A percentile compares a stretch with the other conserved stretches of the same genome.
phyloP scores from a whole-genome alignment of 1,140 invertebrate genomes.

The Drosophila lini region DNA sequence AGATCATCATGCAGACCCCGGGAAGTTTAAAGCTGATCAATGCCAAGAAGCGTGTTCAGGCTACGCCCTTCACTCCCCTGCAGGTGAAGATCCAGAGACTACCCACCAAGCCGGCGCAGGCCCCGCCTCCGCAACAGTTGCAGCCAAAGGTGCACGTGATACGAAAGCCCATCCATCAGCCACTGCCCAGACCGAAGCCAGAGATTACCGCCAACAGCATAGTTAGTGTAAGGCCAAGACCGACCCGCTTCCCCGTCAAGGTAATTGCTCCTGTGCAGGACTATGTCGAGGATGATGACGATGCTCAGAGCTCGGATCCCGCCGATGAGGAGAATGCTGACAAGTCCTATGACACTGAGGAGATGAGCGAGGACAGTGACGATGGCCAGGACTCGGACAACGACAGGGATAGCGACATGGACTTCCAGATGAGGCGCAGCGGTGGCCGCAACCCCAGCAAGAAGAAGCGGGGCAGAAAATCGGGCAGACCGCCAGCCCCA shows the following conservation, averaged over 20 bases:
- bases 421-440: slow-evolving; percentile 69
- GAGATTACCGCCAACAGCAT: slow-evolving; percentile 25
- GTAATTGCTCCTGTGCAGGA: slow-evolving; percentile 57
- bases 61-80: slow-evolving; percentile 30
- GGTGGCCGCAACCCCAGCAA: slow-evolving; percentile 65
- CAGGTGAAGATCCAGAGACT: slow-evolving; percentile 38
- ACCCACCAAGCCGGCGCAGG: slow-evolving; percentile 6
- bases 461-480: slow-evolving; percentile 57
- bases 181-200: slow-evolving; percentile 37
- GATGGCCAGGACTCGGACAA: slow-evolving; percentile 74
- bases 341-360: slow-evolving; percentile 78
- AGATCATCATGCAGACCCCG: slow-evolving; percentile 58
- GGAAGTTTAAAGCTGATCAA: slow-evolving; percentile 56
- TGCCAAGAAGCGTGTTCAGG: slow-evolving; percentile 52
- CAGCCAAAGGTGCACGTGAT: slow-evolving; percentile 25
- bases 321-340: slow-evolving; percentile 71
- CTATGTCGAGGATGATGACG: slow-evolving; percentile 67
- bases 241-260: slow-evolving; percentile 36
- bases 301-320: slow-evolving; percentile 55
- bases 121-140: slow-evolving; percentile 6
- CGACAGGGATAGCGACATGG: slow-evolving; percentile 82
- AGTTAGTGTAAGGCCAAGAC: slow-evolving; percentile 11
- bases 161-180: slow-evolving; percentile 14
- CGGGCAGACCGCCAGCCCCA: slow-evolving; percentile 13
- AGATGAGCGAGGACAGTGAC: slow-evolving; percentile 72